Evolutionary conservation across 2,888 invertebrate species (phyloP).

Genomic region (Zhengitettix transpicula): DNA sequence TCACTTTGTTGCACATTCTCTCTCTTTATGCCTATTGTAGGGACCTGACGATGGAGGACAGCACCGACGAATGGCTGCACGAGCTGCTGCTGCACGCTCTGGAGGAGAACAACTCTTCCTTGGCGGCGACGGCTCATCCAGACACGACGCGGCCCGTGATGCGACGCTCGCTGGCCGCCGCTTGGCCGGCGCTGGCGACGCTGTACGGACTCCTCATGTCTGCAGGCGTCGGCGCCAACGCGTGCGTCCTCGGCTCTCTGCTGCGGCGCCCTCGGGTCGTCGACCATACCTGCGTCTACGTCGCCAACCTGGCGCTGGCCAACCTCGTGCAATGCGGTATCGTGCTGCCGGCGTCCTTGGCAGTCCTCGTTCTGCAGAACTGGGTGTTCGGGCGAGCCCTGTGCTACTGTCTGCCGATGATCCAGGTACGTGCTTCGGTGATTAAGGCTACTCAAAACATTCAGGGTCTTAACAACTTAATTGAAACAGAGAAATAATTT

Average conservation of each 20-base stretch:
- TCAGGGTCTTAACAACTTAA: too few species aligned
- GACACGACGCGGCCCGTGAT: neutral
- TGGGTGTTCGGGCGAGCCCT: slow-evolving; percentile 56
- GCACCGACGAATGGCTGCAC: too few species aligned
- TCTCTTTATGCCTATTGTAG: too few species aligned
- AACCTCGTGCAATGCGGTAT: slow-evolving; percentile 47
- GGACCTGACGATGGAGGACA: too few species aligned
- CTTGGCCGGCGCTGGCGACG: slow-evolving; percentile 27
- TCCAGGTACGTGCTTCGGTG: slow-evolving; percentile 34
- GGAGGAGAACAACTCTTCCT: too few species aligned
- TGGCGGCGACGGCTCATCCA: too few species aligned
- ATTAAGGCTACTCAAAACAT: too few species aligned
- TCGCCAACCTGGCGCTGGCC: slow-evolving; percentile 47
- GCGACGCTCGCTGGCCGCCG: neutral
- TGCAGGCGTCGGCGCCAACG: slow-evolving; percentile 38
- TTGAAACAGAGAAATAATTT: too few species aligned
- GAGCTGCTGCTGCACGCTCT: too few species aligned
- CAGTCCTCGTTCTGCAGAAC: slow-evolving; percentile 49
- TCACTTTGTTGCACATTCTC: too few species aligned
- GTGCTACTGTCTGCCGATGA: slow-evolving; percentile 54
- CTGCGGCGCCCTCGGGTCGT: slow-evolving; percentile 33
- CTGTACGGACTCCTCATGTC: slow-evolving; percentile 40
- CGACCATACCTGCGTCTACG: slow-evolving; percentile 46
- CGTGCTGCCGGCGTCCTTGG: slow-evolving; percentile 49
- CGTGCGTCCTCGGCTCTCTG: slow-evolving; percentile 29